Evolutionary conservation across 2,797 vertebrate species (phyloP).

Genomic region (Sarcoramphus papa): DNA sequence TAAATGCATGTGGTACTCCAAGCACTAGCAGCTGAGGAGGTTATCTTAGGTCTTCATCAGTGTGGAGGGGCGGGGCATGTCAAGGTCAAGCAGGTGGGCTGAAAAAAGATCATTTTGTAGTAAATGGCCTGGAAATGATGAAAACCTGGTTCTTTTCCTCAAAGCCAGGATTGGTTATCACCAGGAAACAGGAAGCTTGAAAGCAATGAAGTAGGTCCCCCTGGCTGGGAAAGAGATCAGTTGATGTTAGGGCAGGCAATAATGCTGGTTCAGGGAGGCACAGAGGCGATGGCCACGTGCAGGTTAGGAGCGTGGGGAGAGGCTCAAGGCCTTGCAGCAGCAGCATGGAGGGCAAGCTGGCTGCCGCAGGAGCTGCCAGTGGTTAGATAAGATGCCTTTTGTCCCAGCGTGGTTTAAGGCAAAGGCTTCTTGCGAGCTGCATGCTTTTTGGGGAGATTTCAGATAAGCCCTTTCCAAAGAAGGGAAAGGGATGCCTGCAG

Average conservation of each 20-base stretch:
- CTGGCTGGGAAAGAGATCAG: background rate
- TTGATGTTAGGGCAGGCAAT: background rate
- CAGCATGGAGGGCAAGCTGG: background rate
- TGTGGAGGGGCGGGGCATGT: background rate
- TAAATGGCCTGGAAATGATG: background rate
- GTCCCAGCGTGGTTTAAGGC: fast-evolving
- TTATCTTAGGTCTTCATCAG: background rate
- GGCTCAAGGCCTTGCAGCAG: background rate
- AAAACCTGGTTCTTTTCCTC: background rate
- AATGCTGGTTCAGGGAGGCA: fast-evolving
- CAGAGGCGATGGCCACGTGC: fast-evolving
- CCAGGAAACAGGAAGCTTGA: background rate
- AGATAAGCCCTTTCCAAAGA: background rate
- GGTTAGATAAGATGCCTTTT: background rate
- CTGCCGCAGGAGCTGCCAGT: background rate
- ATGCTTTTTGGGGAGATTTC: background rate
- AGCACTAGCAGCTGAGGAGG: background rate
- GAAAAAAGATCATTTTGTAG: background rate
- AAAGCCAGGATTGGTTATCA: background rate
- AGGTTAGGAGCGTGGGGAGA: fast-evolving
- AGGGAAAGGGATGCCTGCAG: background rate
- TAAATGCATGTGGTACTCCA: background rate
- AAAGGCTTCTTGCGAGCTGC: background rate
- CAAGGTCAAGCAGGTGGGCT: background rate
- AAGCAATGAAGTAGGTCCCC: background rate